Base-by-base conservation (phyloP, 2,113 vertebrate species). In the Athene cunicularia region DNA sequence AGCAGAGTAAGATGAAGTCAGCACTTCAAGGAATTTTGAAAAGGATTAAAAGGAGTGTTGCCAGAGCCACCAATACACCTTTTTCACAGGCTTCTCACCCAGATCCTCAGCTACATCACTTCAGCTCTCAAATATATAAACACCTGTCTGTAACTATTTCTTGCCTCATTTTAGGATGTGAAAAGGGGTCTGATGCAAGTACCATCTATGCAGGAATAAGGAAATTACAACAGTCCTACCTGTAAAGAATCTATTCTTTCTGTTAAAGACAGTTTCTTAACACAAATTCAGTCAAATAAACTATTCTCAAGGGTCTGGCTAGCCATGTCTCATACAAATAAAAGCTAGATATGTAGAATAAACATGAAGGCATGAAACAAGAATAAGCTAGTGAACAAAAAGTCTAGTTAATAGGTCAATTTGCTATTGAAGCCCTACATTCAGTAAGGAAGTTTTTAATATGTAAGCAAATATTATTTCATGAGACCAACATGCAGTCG, bases 11-110 rank as follows among this genome's bases (percentile, higher is more conserved):
- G 86, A 95, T 53, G 60, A 94, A 93, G 45, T 79, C 3, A 0
- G 60, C 55, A 80, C n/a, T 88, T 93, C 9, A 90, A 52, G 55
- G 50, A 49, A 92, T 35, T 95, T 79, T 93, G 67, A 80, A 73
- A 86, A 92, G 71, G 81, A 91, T 89, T 91, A 76, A 45, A 68
- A 52, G 18, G 26, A 88, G 8, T 2, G 0, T 27, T 88, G 59
- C 27, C 55, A 94, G 67, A 55, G 14, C 15, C 37, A 58, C 15
- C 37, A 30, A 26, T 41, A 62, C 9, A 59, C 7, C 7, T 89
- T 80, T 86, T 74, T n/a, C 41, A 66, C 8, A 47, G n/a, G 28
- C 32, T 86, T 81, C 60, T 87, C 32, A 7, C 62, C 52, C 33
- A 88, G 39, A 19, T 64, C 37, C 30, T 95, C 32, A 68, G 49